A percentile compares a stretch with the other conserved stretches of the same genome.
Evolutionary conservation across 2,797 vertebrate genomes (phyloP).

Genomic region (Channa striata): DNA sequence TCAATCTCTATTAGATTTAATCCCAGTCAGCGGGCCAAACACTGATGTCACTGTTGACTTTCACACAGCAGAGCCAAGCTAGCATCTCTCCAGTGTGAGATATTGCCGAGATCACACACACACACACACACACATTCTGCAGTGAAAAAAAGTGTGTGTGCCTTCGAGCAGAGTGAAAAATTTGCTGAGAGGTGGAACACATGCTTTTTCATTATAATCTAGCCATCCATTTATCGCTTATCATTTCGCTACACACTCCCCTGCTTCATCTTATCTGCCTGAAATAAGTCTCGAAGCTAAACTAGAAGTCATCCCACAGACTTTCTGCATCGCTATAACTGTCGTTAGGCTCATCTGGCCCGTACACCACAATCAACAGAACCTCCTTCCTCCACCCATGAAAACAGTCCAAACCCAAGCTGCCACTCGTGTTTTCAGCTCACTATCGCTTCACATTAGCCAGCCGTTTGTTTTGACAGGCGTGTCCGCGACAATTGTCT

Average conservation of each 20-base stretch:
- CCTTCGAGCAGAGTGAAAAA: conserved; percentile 12
- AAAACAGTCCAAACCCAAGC: conserved; percentile 16
- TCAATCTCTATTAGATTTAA: conserved; percentile 66
- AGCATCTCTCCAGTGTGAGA: conserved; percentile 22
- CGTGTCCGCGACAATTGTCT: conserved; percentile 37
- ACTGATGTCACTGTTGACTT: conserved; percentile 72
- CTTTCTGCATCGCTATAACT: conserved; percentile 42
- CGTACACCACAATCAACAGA: conserved; percentile 5
- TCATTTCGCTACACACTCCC: conserved; percentile 43
- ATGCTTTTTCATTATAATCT: conserved; percentile 26
- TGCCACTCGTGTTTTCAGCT: conserved; percentile 1
- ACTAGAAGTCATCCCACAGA: conserved; percentile 45
- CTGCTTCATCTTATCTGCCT: conserved; percentile 47
- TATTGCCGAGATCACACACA: conserved; percentile 24
- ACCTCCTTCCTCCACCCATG: conserved; percentile 18
- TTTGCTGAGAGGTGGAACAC: conserved; percentile 21
- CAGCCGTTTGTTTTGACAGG: conserved; percentile 46
- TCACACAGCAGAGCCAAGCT: conserved; percentile 38
- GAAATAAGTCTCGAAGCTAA: conserved; percentile 49
- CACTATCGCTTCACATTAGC: conserved; percentile 34
- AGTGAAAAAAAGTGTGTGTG: conserved; percentile 7
- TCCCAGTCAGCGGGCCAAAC: conserved; percentile 55
- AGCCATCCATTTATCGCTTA: conserved; percentile 41
- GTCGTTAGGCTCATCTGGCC: conserved; percentile 39
- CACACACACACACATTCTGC: conserved; percentile 11